Evolutionary conservation across 2,113 vertebrate species (phyloP).

Genomic region (Ahaetulla prasina): DNA sequence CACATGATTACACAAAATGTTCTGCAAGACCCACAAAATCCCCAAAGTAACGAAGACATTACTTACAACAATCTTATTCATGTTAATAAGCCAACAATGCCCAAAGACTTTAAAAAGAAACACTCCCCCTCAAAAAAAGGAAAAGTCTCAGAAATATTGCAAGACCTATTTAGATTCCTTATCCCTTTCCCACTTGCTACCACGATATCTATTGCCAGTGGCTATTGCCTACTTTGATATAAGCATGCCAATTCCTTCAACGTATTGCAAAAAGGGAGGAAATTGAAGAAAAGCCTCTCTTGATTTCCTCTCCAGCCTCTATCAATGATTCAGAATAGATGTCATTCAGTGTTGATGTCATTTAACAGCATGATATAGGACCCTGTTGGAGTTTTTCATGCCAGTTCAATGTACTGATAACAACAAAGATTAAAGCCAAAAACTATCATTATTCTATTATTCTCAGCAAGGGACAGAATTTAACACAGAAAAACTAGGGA

Average conservation of each 20-base stretch:
- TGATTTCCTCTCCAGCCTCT: neutral
- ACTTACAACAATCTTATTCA: neutral
- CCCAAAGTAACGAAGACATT: neutral
- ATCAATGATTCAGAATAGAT: neutral
- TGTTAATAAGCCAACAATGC: neutral
- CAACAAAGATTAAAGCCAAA: constrained; percentile 6
- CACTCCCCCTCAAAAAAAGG: neutral
- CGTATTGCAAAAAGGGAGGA: constrained; percentile 15
- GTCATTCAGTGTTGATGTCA: neutral
- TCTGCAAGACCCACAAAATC: neutral
- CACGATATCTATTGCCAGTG: neutral
- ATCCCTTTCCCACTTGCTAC: constrained; percentile 2
- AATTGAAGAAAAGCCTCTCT: neutral
- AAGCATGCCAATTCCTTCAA: constrained; percentile 21
- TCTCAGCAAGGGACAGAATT: neutral
- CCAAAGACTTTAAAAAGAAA: neutral
- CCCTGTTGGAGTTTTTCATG: neutral
- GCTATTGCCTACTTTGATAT: neutral
- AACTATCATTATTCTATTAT: neutral
- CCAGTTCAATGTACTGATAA: neutral
- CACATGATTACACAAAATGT: rapidly evolving
- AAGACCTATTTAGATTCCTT: neutral
- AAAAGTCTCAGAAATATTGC: neutral
- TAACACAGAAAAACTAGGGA: neutral
- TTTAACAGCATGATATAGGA: constrained; percentile 8